A percentile compares a stretch with the other conserved stretches of the same genome.
Conservation (phyloP, 2,797 vertebrate species). For the Enteromius fasciolatus region DNA sequence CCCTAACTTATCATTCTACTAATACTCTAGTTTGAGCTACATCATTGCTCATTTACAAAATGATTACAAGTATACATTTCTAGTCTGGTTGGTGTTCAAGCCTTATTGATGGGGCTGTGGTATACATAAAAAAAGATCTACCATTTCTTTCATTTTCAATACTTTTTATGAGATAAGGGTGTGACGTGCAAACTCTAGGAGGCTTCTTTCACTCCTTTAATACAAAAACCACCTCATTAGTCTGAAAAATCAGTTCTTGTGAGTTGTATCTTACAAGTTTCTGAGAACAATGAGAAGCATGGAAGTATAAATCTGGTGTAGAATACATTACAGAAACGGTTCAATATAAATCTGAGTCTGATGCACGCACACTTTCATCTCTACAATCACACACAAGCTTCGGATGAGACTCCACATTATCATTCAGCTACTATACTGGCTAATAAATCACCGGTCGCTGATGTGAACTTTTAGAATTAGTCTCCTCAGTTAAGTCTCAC, state of each 20-base stretch:
- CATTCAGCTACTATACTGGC: slow-evolving; percentile 2
- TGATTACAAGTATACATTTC: not conserved
- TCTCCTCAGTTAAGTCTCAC: not conserved
- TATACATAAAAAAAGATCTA: not conserved
- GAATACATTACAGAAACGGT: slow-evolving; percentile 18
- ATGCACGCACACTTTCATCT: not conserved
- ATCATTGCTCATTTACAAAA: not conserved
- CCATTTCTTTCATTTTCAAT: not conserved
- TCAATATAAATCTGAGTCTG: slow-evolving; percentile 21
- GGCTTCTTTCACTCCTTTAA: not conserved
- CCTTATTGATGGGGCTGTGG: not conserved
- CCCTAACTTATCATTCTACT: not conserved
- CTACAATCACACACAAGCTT: slow-evolving; percentile 7
- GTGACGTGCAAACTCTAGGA: slow-evolving; percentile 4
- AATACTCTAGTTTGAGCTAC: not conserved
- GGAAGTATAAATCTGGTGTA: slow-evolving; percentile 10
- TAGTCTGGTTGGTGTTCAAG: not conserved
- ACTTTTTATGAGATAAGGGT: slow-evolving; percentile 4
- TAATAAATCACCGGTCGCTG: slow-evolving; percentile 42
- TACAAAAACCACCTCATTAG: slow-evolving; percentile 4
- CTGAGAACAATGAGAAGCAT: not conserved
- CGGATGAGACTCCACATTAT: slow-evolving; percentile 12
- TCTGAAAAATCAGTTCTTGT: slow-evolving; percentile 1
- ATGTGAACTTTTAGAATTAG: slow-evolving; percentile 32
- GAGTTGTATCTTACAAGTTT: slow-evolving; percentile 9